Evolutionary conservation across 2,113 vertebrate genomes (phyloP), one percentile per base, ranked within the genome.

Genomic region (Aramus guarauna): DNA sequence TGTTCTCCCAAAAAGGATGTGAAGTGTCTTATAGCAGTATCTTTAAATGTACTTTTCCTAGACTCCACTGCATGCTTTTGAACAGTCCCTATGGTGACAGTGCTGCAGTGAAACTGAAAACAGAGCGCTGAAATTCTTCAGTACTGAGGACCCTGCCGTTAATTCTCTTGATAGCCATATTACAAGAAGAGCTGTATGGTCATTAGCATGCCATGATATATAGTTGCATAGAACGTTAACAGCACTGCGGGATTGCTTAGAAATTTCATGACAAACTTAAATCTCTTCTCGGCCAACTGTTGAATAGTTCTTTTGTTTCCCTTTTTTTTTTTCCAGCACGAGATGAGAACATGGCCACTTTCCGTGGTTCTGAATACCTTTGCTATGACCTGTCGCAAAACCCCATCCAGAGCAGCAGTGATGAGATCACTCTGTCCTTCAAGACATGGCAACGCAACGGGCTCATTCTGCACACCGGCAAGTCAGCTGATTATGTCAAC

Each of bases 351-450:
- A 99, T 99, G 97, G 99, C 99, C 76, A 99, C 99, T 14, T 99
- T 99, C 98, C 98, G 99, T 21, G 99, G 99, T n/a, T 99, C 99
- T 0, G 99, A 99, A 92, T 99, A 99, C 97, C 98, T 99, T 96
- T 99, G 99, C 98, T 99, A 99, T 41, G 99, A 99, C 98, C 98
- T 99, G 91, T 99, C 99, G 0, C 99, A 99, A 97, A 99, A 99
- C 97, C 99, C 99, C 26, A 99, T 99, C 97, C 99, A 99, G 98
- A 99, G 99, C 98, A 99, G 99, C 98, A 99, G 99, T 15, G 99
- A 99, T 9, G 99, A 99, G 97, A 99, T 99, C 98, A 99, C 99
- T 15, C 97, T 99, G 37, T 99, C 99, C 97, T 99, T 99, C 98
- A 99, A 99, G 98, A 99, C 99, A 0, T 99, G 99, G 99, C 99